These are phyloP conservation scores for Lampris incognitus DNA, from an alignment of 2,113 vertebrate genomes.

Conservation along the genomic window DNA sequence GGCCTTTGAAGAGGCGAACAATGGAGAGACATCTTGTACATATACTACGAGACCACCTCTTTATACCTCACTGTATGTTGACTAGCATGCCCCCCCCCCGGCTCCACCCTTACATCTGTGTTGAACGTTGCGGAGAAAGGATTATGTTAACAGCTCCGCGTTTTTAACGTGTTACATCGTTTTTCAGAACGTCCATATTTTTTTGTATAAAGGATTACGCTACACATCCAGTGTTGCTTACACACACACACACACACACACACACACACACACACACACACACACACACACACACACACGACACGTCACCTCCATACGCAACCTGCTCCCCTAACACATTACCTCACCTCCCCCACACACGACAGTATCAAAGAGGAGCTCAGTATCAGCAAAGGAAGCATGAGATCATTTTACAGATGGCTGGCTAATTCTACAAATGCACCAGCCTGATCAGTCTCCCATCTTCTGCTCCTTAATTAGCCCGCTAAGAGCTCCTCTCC, in stretches of 20 bases:
- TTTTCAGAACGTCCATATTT: neutral
- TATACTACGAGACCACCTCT: neutral
- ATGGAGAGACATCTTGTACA: neutral
- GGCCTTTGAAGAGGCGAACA: too few species aligned
- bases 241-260: neutral
- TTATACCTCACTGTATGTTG: too few species aligned
- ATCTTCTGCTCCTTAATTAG: constrained; percentile 77
- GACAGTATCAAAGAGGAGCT: constrained; percentile 54
- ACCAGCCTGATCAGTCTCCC: constrained; percentile 76
- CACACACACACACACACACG: neutral
- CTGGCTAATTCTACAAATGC: constrained; percentile 80
- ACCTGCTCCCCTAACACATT: constrained; percentile 28
- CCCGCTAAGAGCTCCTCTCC: constrained; percentile 54
- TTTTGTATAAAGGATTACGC: neutral
- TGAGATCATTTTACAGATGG: constrained; percentile 81
- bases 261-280: neutral
- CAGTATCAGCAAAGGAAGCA: constrained; percentile 74
- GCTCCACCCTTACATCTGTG: neutral
- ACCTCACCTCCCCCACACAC: constrained; percentile 54
- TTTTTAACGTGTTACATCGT: constrained; percentile 1
- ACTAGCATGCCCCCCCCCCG: too few species aligned
- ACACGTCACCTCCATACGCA: constrained; percentile 24
- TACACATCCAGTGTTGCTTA: constrained; percentile 1
- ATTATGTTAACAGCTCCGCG: constrained; percentile 4
- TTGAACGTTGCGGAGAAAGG: neutral